phyloP scores from a whole-genome alignment of 2,888 invertebrate genomes.

The Leuctra nigra region DNA sequence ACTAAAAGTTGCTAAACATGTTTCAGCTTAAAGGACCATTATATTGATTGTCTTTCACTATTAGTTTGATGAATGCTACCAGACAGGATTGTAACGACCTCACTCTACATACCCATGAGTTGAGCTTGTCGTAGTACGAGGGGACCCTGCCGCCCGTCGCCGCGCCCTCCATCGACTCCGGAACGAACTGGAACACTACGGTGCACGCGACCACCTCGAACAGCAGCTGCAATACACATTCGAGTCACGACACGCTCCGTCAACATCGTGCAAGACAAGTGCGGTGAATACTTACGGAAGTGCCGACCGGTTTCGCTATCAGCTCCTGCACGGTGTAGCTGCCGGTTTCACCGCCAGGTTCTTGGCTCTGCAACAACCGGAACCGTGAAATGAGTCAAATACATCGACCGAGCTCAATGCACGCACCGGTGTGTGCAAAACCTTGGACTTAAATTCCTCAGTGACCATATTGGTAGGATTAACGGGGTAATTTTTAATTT shows the following conservation, averaged over 20 bases:
- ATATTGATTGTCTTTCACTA: neutral
- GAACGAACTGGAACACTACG: slow-evolving; percentile 82
- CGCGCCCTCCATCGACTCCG: slow-evolving; percentile 45
- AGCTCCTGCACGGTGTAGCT: slow-evolving; percentile 53
- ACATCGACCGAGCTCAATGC: too few relatives aligned
- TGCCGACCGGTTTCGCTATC: slow-evolving; percentile 53
- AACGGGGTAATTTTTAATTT: too few relatives aligned
- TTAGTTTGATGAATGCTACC: neutral
- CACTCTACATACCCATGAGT: slow-evolving; percentile 56
- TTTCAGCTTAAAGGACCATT: neutral
- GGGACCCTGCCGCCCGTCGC: slow-evolving; percentile 41
- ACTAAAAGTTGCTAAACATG: too few relatives aligned
- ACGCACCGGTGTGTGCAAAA: too few relatives aligned
- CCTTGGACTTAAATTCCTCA: too few relatives aligned
- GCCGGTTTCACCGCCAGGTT: slow-evolving; percentile 68
- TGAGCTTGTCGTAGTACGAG: slow-evolving; percentile 78
- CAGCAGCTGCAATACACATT: slow-evolving; percentile 44
- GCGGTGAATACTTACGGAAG: slow-evolving; percentile 50
- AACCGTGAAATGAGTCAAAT: too few relatives aligned
- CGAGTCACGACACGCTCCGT: neutral
- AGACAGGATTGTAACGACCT: neutral
- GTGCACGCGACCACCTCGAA: slow-evolving; percentile 76
- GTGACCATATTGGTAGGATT: too few relatives aligned
- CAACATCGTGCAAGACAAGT: neutral
- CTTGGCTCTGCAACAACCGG: slow-evolving; percentile 65